Conservation (phyloP, 2,888 invertebrate genomes). For the Elysia crispata region DNA sequence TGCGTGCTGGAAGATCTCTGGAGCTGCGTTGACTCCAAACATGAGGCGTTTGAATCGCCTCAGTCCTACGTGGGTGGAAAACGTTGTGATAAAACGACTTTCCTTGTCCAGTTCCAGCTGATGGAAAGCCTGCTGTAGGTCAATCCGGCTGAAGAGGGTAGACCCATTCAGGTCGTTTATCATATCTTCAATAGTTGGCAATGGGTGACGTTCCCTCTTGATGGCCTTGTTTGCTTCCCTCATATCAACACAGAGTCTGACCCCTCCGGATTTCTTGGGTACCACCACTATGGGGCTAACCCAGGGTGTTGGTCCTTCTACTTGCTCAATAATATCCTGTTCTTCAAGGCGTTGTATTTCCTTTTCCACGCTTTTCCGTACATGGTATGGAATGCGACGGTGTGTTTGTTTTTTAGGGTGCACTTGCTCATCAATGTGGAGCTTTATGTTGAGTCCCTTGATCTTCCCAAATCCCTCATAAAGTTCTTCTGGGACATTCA, state of each 20-base stretch:
- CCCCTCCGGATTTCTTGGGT: slow-evolving; percentile 52
- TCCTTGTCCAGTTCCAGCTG: slow-evolving; percentile 57
- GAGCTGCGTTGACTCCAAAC: slow-evolving; percentile 72
- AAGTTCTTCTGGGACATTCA: too few relatives aligned
- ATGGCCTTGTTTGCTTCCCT: slow-evolving; percentile 58
- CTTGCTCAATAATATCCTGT: slow-evolving; percentile 56
- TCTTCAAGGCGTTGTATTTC: slow-evolving; percentile 53
- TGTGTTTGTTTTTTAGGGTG: slow-evolving; percentile 51
- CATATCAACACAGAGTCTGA: slow-evolving; percentile 54
- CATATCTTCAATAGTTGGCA: slow-evolving; percentile 53
- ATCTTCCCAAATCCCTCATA: slow-evolving; percentile 11
- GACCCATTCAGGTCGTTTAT: slow-evolving; percentile 56
- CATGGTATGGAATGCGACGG: slow-evolving; percentile 47
- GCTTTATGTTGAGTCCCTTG: slow-evolving; percentile 28
- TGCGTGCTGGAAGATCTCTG: slow-evolving; percentile 77
- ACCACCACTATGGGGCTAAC: slow-evolving; percentile 54
- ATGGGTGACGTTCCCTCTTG: slow-evolving; percentile 52
- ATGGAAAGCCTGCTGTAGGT: slow-evolving; percentile 58
- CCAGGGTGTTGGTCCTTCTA: slow-evolving; percentile 57
- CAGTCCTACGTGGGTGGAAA: slow-evolving; percentile 58
- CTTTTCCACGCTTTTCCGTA: slow-evolving; percentile 49
- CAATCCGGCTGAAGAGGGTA: slow-evolving; percentile 56
- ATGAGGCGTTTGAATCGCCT: slow-evolving; percentile 56
- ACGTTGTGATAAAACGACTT: slow-evolving; percentile 60
- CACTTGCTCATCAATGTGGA: slow-evolving; percentile 54